phyloP scores from a whole-genome alignment of 2,888 invertebrate genomes.

The Drosophila paramelanica region DNA sequence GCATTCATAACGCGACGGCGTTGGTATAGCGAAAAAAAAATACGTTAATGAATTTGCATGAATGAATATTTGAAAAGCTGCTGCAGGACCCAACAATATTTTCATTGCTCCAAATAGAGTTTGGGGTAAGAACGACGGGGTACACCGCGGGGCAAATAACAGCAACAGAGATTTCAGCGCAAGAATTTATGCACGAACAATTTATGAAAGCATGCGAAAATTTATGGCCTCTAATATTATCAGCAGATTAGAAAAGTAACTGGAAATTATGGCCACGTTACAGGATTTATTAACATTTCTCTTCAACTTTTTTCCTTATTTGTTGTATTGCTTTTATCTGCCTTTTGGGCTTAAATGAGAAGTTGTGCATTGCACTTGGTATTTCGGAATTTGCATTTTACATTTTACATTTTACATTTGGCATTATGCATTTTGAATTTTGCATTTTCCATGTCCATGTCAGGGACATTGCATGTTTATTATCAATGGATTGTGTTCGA shows the following conservation, averaged over 20 bases:
- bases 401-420: conserved; percentile 19
- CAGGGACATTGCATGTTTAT: conserved; percentile 55
- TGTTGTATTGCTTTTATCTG: conserved; percentile 12
- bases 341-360: conserved; percentile 2
- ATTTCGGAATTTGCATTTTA: conserved; percentile 20
- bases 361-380: conserved; percentile 11
- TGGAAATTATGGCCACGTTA: conserved; percentile 64
- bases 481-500: conserved; percentile 49
- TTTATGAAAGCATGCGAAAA: conserved; percentile 67
- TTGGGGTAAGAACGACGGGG: background rate
- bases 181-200: conserved; percentile 68
- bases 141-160: conserved; percentile 1
- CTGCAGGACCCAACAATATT: conserved; percentile 64
- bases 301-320: conserved; percentile 2
- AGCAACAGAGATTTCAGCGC: conserved; percentile 53
- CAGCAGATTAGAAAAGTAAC: conserved; percentile 72
- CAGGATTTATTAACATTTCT: conserved; percentile 40
- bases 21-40: conserved; percentile 39
- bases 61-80: conserved; percentile 76
- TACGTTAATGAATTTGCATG: conserved; percentile 75
- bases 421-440: conserved; percentile 25
- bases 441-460: conserved; percentile 19
- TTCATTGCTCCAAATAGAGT: conserved; percentile 36
- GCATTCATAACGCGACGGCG: conserved; percentile 60
- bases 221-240: conserved; percentile 70